Evolutionary conservation across 2,888 invertebrate species (phyloP), one percentile per base, ranked within the genome.

Genomic region (Furcula furcula): DNA sequence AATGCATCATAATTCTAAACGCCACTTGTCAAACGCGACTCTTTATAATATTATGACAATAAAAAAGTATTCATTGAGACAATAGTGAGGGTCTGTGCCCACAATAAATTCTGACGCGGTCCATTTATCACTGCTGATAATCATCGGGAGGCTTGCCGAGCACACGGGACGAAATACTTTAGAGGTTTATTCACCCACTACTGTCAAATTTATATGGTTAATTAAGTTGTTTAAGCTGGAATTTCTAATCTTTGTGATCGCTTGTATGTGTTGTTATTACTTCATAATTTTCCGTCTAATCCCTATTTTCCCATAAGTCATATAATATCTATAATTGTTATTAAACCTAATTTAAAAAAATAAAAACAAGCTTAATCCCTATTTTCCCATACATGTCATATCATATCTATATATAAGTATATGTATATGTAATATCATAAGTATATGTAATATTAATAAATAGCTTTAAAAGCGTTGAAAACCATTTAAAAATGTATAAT

Each of bases 41-140:
- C 66, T 68, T 71, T 79, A 80, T 75, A 76, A 81, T 82, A 77
- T 81, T 76, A 72, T 80, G 81, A 81, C 78, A 76, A 77, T 79
- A 88, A 86, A 86, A 83, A 85, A 78, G 77, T 73, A 81, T 83
- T 85, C 85, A 87, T 87, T 87, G 88, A 88, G 85, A 88, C 88
- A 88, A 88, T 87, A 87, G 86, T 66, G 55, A 71, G 77, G 77
- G 70, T 68, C 66, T 69, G 75, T 71, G 67, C 71, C 72, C 73
- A 79, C 79, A 80, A 84, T 85, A 84, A 83, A 81, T 83, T 82
- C 68, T 82, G 86, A 82, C 85, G 67, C 60, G 77, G 65, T 81
- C 76, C 86, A 87, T 88, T 86, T 87, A 88, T 88, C 88, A 87
- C 64, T 39, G 46, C 40, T 66, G 88, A 87, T 88, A 81, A 73